Evolutionary conservation across 2,888 invertebrate species (phyloP).

Genomic region (Agrochola litura): DNA sequence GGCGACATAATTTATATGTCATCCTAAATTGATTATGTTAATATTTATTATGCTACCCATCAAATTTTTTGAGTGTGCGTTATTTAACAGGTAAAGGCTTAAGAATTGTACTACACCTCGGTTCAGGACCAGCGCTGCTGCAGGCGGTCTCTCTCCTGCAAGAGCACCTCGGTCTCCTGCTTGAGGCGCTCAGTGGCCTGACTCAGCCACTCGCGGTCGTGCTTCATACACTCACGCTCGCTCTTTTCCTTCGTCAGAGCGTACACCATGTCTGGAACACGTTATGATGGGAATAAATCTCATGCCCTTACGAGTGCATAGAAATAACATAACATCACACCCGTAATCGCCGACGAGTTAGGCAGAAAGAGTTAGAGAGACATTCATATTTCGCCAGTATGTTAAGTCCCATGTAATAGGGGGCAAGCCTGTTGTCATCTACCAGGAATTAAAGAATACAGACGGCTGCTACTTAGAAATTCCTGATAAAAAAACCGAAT

Average conservation of each 20-base stretch:
- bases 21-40: neutral
- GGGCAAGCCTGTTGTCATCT: too few species aligned
- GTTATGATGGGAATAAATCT: neutral
- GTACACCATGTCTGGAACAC: slow-evolving; percentile 76
- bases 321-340: neutral
- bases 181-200: slow-evolving; percentile 74
- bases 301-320: neutral
- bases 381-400: neutral
- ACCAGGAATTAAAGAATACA: too few species aligned
- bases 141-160: slow-evolving; percentile 75
- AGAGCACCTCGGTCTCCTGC: slow-evolving; percentile 76
- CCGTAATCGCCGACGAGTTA: neutral
- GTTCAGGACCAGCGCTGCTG: slow-evolving; percentile 78
- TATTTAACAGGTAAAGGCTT: neutral
- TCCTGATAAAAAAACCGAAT: too few species aligned
- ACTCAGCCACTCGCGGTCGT: slow-evolving; percentile 73
- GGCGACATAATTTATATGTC: too few species aligned
- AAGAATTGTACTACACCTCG: slow-evolving; percentile 60
- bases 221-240: slow-evolving; percentile 69
- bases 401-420: neutral
- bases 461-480: too few species aligned
- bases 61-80: neutral
- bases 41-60: neutral
- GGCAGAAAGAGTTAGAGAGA: neutral
- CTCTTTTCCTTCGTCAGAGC: slow-evolving; percentile 71